These are phyloP conservation scores for Chaenogobius annularis DNA, from an alignment of 2,113 vertebrate genomes.

Conservation along the genomic window DNA sequence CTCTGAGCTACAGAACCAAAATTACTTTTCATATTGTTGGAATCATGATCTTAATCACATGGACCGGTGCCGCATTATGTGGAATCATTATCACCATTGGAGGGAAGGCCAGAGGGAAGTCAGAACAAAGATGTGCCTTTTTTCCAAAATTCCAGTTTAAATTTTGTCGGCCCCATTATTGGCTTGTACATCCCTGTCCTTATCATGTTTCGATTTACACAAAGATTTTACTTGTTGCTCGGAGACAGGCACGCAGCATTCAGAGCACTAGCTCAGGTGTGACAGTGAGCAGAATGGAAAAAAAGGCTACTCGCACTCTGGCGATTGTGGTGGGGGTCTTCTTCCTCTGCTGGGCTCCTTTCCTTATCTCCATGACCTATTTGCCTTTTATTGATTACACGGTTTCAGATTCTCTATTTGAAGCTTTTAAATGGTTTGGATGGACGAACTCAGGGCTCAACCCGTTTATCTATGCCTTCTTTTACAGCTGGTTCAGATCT, in stretches of 20 bases:
- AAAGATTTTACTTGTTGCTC: constrained; percentile 43
- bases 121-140: constrained; percentile 3
- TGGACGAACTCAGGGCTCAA: constrained; percentile 36
- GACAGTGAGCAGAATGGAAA: constrained; percentile 27
- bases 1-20: constrained; percentile 77
- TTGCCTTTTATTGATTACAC: neutral
- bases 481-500: constrained; percentile 40
- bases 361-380: constrained; percentile 14
- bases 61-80: constrained; percentile 77
- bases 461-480: constrained; percentile 40
- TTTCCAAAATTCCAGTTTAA: neutral
- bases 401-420: constrained; percentile 8
- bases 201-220: constrained; percentile 39
- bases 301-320: constrained; percentile 39
- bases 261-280: constrained; percentile 18
- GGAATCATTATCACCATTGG: constrained; percentile 62
- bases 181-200: constrained; percentile 36
- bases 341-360: constrained; percentile 20
- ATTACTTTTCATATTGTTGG: constrained; percentile 66
- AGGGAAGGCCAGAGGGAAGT: neutral
- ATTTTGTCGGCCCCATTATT: constrained; percentile 10
- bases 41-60: constrained; percentile 79
- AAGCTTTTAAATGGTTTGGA: constrained; percentile 8
- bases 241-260: constrained; percentile 32
- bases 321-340: constrained; percentile 33